Percentiles rank a stretch among this genome's conserved stretches.
These are phyloP conservation scores for Calonectris borealis DNA, from an alignment of 2,113 vertebrate genomes.

Conservation along the genomic window DNA sequence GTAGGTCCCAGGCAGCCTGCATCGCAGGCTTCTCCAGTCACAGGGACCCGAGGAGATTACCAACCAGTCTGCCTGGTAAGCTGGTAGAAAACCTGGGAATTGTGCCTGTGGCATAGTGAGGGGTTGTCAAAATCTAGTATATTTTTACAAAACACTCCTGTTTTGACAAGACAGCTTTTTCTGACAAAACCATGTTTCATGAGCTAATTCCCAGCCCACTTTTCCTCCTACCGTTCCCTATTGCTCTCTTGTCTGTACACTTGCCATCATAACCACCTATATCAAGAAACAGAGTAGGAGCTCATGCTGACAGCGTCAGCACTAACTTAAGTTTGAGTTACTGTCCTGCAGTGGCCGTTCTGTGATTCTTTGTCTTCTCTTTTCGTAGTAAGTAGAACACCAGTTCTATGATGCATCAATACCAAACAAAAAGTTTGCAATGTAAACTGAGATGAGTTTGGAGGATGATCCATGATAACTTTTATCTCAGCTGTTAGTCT, in stretches of 20 bases:
- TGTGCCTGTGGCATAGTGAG: background rate
- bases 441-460: background rate
- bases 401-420: background rate
- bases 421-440: background rate
- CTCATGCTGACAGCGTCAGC: background rate
- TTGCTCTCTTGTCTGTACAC: background rate
- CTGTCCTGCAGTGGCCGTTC: background rate
- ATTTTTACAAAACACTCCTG: background rate
- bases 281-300: background rate
- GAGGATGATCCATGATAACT: background rate
- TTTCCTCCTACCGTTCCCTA: background rate
- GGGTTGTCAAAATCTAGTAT: background rate
- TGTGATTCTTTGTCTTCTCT: background rate
- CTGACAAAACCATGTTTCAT: background rate
- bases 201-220: background rate
- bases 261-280: background rate
- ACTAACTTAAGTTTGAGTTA: fast-evolving
- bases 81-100: background rate
- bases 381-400: fast-evolving
- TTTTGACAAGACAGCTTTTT: background rate
- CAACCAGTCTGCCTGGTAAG: background rate
- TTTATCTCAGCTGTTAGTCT: background rate
- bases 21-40: fast-evolving
- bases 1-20: background rate
- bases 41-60: background rate